Conservation (phyloP, 2,113 vertebrate species). For the Pitta sordida region DNA sequence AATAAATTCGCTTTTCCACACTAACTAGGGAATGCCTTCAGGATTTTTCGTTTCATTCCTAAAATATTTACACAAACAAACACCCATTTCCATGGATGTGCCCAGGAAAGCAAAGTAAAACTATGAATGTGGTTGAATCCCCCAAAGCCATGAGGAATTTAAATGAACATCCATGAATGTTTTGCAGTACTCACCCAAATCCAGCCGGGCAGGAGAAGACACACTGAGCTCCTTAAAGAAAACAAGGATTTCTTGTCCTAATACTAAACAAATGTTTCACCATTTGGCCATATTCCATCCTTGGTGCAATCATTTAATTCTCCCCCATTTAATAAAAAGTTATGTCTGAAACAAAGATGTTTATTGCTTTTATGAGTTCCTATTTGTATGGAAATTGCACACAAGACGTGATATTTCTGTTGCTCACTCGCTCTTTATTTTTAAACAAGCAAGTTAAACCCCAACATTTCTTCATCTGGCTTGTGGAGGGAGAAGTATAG, state of each 20-base stretch:
- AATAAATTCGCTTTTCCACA: not conserved
- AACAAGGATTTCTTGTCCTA: slow-evolving; percentile 24
- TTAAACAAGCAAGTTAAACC: not conserved
- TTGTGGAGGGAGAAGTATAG: slow-evolving; percentile 71
- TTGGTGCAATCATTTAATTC: not conserved
- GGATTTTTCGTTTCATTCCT: not conserved
- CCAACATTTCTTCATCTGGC: slow-evolving; percentile 75
- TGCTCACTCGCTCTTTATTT: not conserved
- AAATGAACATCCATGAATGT: not conserved
- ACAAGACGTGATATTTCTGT: slow-evolving; percentile 14
- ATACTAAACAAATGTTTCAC: slow-evolving; percentile 53
- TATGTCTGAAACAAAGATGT: slow-evolving; percentile 27
- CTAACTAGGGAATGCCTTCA: not conserved
- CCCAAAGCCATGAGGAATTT: not conserved
- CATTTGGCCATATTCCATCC: not conserved
- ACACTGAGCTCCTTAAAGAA: not conserved
- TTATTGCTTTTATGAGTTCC: slow-evolving; percentile 33
- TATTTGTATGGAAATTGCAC: slow-evolving; percentile 21
- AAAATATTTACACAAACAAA: not conserved
- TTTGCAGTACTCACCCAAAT: not conserved
- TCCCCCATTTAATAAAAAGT: slow-evolving; percentile 11
- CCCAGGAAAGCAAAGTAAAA: not conserved
- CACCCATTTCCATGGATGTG: not conserved
- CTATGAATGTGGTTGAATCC: not conserved
- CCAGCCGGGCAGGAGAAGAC: not conserved